A percentile compares a stretch with the other conserved stretches of the same genome.
These are phyloP conservation scores for Meteorus cinctellus DNA, from an alignment of 2,888 invertebrate genomes.

Conservation along the genomic window DNA sequence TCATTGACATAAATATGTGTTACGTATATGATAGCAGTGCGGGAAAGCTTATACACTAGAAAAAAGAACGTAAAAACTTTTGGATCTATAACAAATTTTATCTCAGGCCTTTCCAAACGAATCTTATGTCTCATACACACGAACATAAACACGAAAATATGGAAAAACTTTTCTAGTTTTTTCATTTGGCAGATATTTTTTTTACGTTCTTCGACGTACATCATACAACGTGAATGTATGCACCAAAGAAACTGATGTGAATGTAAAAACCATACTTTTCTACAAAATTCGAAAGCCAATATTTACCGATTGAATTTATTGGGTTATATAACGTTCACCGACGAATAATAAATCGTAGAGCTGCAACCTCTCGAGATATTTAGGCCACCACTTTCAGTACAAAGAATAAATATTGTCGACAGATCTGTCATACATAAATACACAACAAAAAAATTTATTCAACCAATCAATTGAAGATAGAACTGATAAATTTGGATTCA, in stretches of 20 bases:
- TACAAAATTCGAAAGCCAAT: too few relatives aligned
- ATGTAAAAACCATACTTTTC: background rate
- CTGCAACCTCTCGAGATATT: too few relatives aligned
- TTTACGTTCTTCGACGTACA: background rate
- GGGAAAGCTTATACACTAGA: background rate
- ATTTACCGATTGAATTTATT: too few relatives aligned
- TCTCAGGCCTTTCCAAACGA: background rate
- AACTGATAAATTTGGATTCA: background rate
- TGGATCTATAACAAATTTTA: background rate
- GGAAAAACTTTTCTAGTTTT: background rate
- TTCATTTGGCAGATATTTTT: background rate
- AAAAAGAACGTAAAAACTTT: background rate
- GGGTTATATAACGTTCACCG: too few relatives aligned
- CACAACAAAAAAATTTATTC: background rate
- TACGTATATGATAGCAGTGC: background rate
- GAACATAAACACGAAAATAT: background rate
- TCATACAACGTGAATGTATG: background rate
- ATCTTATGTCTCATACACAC: background rate
- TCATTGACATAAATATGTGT: background rate
- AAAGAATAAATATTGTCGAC: too few relatives aligned
- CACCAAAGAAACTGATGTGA: background rate
- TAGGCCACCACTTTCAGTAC: too few relatives aligned
- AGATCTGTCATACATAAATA: too few relatives aligned
- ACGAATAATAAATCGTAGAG: too few relatives aligned
- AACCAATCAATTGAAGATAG: background rate